A percentile compares a stretch with the other conserved stretches of the same genome.
Conservation (phyloP, 2,888 invertebrate species). For the Drosophila conformis region DNA sequence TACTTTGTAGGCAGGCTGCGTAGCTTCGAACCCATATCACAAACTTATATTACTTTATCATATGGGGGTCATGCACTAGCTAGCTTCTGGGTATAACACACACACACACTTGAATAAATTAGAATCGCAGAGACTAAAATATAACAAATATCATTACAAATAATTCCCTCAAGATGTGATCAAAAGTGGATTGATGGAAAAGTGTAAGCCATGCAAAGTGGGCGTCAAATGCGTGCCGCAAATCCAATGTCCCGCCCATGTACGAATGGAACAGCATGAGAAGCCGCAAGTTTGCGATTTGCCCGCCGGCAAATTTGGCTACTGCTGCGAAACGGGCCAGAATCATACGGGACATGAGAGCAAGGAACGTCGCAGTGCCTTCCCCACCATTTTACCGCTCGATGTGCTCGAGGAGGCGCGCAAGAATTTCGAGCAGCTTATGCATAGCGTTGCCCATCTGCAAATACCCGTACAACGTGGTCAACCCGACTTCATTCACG, state of each 20-base stretch:
- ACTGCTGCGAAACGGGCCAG: constrained; percentile 88
- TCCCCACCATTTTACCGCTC: constrained; percentile 56
- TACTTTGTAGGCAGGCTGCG: neutral
- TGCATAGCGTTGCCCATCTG: constrained; percentile 76
- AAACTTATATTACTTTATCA: neutral
- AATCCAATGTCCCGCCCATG: constrained; percentile 89
- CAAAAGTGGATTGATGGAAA: constrained; percentile 59
- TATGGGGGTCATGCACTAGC: neutral
- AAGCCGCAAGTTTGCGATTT: constrained; percentile 86
- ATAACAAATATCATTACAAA: neutral
- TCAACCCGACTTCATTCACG: constrained; percentile 83
- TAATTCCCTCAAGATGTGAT: constrained; percentile 14
- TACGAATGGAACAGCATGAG: constrained; percentile 82
- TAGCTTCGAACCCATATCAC: neutral
- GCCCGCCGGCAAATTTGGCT: constrained; percentile 85
- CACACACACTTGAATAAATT: neutral
- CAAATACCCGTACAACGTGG: constrained; percentile 82
- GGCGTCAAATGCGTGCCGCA: constrained; percentile 87
- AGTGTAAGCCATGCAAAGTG: constrained; percentile 85
- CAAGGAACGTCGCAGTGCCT: constrained; percentile 38
- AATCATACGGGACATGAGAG: constrained; percentile 85
- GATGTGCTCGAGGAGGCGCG: constrained; percentile 80
- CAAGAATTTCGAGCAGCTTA: constrained; percentile 83
- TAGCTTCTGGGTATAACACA: neutral
- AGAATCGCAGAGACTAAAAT: neutral